Conservation (phyloP, 2,797 vertebrate genomes). For the Sarcophilus harrisii region DNA sequence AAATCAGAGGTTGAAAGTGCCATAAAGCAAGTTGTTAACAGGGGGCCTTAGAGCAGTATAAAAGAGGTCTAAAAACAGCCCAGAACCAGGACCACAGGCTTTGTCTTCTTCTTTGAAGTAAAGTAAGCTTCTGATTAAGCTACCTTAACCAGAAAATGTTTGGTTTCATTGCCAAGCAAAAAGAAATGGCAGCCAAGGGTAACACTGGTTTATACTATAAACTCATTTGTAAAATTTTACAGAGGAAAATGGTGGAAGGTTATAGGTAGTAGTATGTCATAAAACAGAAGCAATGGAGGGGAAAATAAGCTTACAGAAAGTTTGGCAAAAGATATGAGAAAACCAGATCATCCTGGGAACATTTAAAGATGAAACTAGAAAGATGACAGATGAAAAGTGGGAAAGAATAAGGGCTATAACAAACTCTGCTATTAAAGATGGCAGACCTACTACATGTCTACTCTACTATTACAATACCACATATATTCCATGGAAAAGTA, state of each 20-base stretch:
- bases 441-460: background rate
- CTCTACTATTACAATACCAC: background rate
- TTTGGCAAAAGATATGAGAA: background rate
- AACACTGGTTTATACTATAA: background rate
- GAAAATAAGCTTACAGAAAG: background rate
- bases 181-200: background rate
- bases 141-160: background rate
- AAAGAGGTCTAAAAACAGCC: conserved; percentile 58
- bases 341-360: background rate
- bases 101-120: conserved; percentile 68
- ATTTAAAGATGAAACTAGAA: background rate
- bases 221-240: background rate
- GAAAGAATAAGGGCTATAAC: background rate
- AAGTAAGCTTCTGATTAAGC: conserved; percentile 75
- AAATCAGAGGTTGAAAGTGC: conserved; percentile 65
- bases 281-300: background rate
- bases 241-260: background rate
- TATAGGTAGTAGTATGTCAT: background rate
- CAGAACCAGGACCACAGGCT: conserved; percentile 57
- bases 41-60: conserved; percentile 68
- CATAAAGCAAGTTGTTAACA: conserved; percentile 74
- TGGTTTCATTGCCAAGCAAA: background rate
- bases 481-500: background rate
- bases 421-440: background rate
- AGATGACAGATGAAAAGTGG: background rate